Conservation (phyloP, 2,113 vertebrate species). For the Psilopogon haemacephalus region DNA sequence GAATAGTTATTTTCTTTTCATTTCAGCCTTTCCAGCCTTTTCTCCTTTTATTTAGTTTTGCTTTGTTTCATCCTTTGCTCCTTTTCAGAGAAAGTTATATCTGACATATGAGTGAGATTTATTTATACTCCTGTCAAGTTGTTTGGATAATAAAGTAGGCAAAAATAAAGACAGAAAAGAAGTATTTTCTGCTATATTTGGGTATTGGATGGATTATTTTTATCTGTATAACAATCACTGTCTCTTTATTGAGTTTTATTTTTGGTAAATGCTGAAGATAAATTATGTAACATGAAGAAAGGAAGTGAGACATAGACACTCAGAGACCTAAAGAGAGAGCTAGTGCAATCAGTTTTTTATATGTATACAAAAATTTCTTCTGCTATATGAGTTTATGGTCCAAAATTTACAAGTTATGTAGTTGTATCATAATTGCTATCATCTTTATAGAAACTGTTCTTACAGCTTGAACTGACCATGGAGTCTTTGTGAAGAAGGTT, state of each 20-base stretch:
- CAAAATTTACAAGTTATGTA: neutral
- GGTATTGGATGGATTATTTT: neutral
- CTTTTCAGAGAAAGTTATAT: neutral
- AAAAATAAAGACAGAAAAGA: neutral
- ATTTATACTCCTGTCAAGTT: neutral
- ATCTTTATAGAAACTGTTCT: neutral
- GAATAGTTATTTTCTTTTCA: neutral
- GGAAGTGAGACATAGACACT: neutral
- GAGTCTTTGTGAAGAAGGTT: neutral
- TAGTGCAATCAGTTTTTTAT: neutral
- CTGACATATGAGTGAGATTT: neutral
- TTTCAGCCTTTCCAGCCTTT: neutral
- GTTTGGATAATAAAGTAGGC: neutral
- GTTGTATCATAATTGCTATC: neutral
- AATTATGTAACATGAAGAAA: neutral
- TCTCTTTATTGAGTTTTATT: neutral
- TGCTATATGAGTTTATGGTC: neutral
- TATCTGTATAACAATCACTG: neutral
- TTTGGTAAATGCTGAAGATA: slow-evolving; percentile 10
- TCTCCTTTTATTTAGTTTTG: neutral
- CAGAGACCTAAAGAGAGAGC: neutral
- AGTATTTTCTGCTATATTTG: neutral
- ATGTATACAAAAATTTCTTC: neutral
- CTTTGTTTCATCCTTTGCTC: neutral
- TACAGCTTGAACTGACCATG: neutral